Evolutionary conservation across 2,113 vertebrate genomes (phyloP), one percentile per base, ranked within the genome.

Genomic region (Phalacrocorax aristotelis): DNA sequence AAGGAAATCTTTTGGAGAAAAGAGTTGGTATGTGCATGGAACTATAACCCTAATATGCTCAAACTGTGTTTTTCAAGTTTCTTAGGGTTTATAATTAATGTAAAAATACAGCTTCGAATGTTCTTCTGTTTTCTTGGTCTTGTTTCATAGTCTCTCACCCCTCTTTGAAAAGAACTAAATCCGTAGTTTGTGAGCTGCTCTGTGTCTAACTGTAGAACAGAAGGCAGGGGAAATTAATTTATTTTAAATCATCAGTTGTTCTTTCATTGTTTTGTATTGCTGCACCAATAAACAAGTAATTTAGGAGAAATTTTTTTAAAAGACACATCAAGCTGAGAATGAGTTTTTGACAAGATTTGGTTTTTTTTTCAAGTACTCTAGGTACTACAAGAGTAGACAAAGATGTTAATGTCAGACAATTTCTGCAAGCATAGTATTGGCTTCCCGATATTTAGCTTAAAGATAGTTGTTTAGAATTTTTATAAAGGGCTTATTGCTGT

Each of bases 1-100:
- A 99, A 97, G 99, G 99, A 93, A 98, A 98, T 30, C 98, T 98
- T 69, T 94, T 99, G 97, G 99, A 99, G 96, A 99, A 99, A 95
- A 99, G 99, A 99, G 99, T 99, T 29, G 99, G 99, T 99, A 98
- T 26, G 99, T 98, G 46, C 48, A 58, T 68, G 65, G 71, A 81
- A 48, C 49, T 93, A 42, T 82, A 64, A 51, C 34, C 76, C 79
- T 88, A 82, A 44, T 88, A 19, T 42, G 86, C 69, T 92, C 44
- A 87, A 46, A 62, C 21, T 42, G 12, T 38, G 5, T 49, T n/a
- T 44, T 52, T 4, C 22, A 60, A 46, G 4, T 61, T 74, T 58
- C 18, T n/a, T 58, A 55, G 44, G 48, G 66, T 83, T 83, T 54
- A 12, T 34, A 64, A 57, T 51, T 60, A 0, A 6, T 64, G 7